These are phyloP conservation scores for Lasioglossum figueresi DNA, from an alignment of 2,888 invertebrate species.

Conservation along the genomic window DNA sequence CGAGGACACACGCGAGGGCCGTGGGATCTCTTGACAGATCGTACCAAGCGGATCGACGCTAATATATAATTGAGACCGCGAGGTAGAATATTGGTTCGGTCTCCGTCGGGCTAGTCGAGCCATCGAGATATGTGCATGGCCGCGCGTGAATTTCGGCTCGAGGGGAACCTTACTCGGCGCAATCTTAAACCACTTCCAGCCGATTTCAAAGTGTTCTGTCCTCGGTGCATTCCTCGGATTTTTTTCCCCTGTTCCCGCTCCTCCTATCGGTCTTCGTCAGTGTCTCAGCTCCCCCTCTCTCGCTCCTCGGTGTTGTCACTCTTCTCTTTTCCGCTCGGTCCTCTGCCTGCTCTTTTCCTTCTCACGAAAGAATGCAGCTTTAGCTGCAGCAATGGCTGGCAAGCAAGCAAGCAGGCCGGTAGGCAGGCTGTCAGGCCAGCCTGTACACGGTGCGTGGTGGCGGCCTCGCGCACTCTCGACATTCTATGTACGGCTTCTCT, in stretches of 20 bases:
- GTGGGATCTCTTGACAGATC: background rate
- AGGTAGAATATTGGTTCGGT: constrained; percentile 36
- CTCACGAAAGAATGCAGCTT: constrained; percentile 50
- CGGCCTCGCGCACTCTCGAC: constrained; percentile 31
- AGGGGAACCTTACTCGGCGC: constrained; percentile 47
- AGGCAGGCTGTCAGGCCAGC: background rate
- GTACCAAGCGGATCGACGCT: background rate
- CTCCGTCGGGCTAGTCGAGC: constrained; percentile 58
- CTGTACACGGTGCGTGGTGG: background rate
- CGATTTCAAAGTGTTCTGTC: constrained; percentile 53
- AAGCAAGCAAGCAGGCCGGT: background rate
- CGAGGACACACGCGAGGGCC: background rate
- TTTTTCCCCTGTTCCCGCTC: constrained; percentile 25
- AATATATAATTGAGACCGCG: background rate
- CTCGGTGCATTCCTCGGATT: constrained; percentile 57
- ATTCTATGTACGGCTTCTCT: constrained; percentile 42
- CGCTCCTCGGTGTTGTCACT: background rate
- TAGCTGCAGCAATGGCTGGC: constrained; percentile 44
- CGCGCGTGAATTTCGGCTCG: constrained; percentile 43
- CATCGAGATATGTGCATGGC: constrained; percentile 33
- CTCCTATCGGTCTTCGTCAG: constrained; percentile 10
- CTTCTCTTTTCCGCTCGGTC: background rate
- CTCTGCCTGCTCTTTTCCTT: constrained; percentile 38
- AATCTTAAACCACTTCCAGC: constrained; percentile 58
- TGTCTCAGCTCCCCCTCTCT: background rate